A percentile compares a stretch with the other conserved stretches of the same genome.
phyloP scores from a whole-genome alignment of 2,113 vertebrate species.

The Pantherophis guttatus region DNA sequence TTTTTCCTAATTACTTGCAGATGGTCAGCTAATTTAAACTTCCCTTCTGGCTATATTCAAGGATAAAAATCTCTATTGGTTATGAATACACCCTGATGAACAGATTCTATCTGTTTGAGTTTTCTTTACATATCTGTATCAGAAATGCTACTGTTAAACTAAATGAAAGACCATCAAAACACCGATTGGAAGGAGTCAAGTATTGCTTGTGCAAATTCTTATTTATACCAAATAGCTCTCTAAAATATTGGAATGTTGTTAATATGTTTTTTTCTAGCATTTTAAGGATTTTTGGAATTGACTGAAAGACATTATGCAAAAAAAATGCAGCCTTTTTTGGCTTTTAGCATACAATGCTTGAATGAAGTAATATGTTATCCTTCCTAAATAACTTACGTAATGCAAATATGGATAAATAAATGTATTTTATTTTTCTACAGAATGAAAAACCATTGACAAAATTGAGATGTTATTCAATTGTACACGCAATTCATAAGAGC shows the following conservation, averaged over 20 bases:
- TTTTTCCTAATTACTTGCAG: constrained; percentile 38
- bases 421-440: background rate
- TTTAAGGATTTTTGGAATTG: background rate
- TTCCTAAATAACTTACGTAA: background rate
- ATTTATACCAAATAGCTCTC: background rate
- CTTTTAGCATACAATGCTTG: background rate
- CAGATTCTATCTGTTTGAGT: background rate
- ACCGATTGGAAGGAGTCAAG: background rate
- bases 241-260: background rate
- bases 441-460: background rate
- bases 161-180: background rate
- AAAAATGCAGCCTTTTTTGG: background rate
- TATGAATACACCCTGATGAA: background rate
- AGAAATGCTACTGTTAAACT: background rate
- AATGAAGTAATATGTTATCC: background rate
- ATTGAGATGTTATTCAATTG: background rate
- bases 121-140: background rate
- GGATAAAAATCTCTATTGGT: constrained; percentile 5
- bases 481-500: background rate
- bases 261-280: background rate
- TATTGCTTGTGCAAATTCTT: background rate
- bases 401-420: background rate
- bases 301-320: background rate
- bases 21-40: constrained; percentile 49
- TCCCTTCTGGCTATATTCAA: constrained; percentile 44